These are phyloP conservation scores for Cryptocheilus praepositus DNA, from an alignment of 2,888 invertebrate genomes.

Conservation along the genomic window DNA sequence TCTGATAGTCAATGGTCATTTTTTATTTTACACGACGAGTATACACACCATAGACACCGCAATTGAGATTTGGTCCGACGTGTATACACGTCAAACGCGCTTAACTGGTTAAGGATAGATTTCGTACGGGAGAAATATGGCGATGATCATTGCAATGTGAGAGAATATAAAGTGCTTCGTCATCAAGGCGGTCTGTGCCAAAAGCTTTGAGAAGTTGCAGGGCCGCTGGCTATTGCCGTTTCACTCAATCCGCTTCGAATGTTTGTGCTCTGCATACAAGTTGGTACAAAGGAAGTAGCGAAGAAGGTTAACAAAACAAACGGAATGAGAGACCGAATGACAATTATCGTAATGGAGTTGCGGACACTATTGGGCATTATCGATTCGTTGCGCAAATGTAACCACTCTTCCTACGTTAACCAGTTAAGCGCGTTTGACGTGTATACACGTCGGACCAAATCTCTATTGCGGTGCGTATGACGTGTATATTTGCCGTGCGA, in stretches of 20 bases:
- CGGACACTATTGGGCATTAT: constrained; percentile 65
- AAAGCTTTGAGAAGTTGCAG: not conserved
- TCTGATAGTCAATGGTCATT: no score
- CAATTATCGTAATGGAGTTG: constrained; percentile 73
- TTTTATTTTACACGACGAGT: no score
- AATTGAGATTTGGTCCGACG: no score
- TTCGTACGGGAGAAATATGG: no score
- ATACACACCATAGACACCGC: no score
- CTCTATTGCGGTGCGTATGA: no score
- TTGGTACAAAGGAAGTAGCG: not conserved
- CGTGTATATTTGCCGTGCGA: no score
- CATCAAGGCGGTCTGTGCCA: constrained; percentile 3
- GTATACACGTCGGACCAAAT: no score
- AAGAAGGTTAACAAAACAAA: constrained; percentile 17
- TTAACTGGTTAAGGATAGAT: no score
- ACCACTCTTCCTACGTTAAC: constrained; percentile 15
- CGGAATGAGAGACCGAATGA: constrained; percentile 49
- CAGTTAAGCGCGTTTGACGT: no score
- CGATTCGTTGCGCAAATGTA: constrained; percentile 51
- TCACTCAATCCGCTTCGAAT: not conserved
- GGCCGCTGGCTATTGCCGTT: not conserved
- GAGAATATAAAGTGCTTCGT: constrained; percentile 5
- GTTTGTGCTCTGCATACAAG: not conserved
- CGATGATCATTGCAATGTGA: no score
- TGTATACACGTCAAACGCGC: no score